Base-by-base conservation (phyloP, 2,888 invertebrate genomes). In the Drosophila anomalipes region DNA sequence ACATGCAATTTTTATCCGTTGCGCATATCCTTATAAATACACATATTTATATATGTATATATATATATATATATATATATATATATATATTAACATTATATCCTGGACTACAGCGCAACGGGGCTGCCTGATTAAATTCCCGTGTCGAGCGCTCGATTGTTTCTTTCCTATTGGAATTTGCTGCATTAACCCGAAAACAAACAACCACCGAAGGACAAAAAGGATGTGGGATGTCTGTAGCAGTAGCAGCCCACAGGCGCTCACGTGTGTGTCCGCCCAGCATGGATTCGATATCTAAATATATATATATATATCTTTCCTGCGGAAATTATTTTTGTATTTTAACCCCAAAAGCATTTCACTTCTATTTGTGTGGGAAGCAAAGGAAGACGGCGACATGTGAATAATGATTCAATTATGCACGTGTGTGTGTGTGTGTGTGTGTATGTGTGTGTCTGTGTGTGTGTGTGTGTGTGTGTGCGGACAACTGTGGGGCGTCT, bases 61-160 rank as follows among this genome's bases (percentile, higher is more conserved):
- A 10, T 10, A 39, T n/a, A 41, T 22, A n/a, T n/a, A 44, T 44
- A 47, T 22, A 7, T 2, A 14, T 22, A 22, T 22, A 3, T 39
- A n/a, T n/a, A 10, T 10, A 39, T n/a, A 41, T 22, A n/a, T n/a
- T 44, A 12, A 22, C 26, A 3, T 28, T 47, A 62, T 61, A 66
- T 60, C n/a, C 41, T 59, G 67, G 49, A 60, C 70, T 61, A 47
- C 0, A 2, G 74, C 87, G 44, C 79, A 35, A 47, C 81, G 79
- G 86, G 82, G 75, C 67, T 66, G 74, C 78, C 87, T 88, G 90
- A 91, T 91, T 91, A 86, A 81, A 91, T 91, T 91, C 91, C 91
- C 91, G 91, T 91, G 91, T 84, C 88, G 59, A 49, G 30, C 57
- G 44, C 72, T 83, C 85, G 74, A 89, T 83, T 85, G 82, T 82